Base-by-base conservation (phyloP, 2,888 invertebrate genomes). In the Pterostichus niger region DNA sequence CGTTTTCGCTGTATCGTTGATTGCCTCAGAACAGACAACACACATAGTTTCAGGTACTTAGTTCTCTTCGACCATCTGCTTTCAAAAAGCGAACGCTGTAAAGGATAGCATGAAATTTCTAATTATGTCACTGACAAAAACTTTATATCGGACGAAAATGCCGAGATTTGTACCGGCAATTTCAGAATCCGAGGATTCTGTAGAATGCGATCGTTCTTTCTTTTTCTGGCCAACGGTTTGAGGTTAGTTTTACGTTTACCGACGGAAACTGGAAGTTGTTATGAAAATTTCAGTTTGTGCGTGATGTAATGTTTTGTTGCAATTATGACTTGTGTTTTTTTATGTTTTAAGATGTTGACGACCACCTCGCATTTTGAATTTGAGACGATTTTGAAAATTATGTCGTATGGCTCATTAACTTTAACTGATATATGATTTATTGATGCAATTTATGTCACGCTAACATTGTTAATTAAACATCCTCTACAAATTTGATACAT, bases 111-210 rank as follows among this genome's bases (percentile, higher is more conserved):
- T 79, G 79, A 79, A 79, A 79, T 79, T 79, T 79, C 79, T 64
- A 79, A 79, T 79, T 79, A 79, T 79, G 79, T 79, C 79, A 79
- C 59, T 52, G 68, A 79, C 79, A 79, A 79, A 79, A 79, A 64
- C 64, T 56, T 77, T 64, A 68, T 52, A 64, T 79, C 61, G 59
- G 61, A 78, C 61, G 75, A 78, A 59, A 78, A 59, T 78, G 52
- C 64, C 79, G 52, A 64, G 79, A 64, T 79, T 79, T 79, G 79
- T 79, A 64, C 79, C 46, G 68, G 64, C 79, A 79, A 79, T 68
- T 79, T 68, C 49, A 40, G 68, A 71, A 71, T 71, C 68, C 44
- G 17, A 17, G 44, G 44, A 71, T 71, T 44, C 68, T 71, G 68
- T 24, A 44, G 68, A 71, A 44, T 71, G 68, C 40, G 59, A 64